phyloP scores from a whole-genome alignment of 2,888 invertebrate genomes.

The Endotricha flammealis region DNA sequence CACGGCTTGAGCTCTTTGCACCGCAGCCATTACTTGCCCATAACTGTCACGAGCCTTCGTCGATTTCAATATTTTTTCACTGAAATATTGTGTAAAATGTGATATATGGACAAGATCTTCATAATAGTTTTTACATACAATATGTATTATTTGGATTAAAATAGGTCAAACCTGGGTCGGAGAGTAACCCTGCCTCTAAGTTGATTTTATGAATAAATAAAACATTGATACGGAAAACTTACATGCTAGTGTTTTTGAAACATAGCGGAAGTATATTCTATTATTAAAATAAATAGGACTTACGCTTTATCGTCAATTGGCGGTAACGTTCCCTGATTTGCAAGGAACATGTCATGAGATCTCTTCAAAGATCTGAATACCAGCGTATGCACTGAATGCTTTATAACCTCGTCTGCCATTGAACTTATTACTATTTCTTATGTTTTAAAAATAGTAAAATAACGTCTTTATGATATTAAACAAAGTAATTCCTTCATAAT shows the following conservation, averaged over 20 bases:
- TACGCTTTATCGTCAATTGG: slow-evolving; percentile 91
- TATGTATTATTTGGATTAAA: too few species aligned
- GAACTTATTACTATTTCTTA: too few species aligned
- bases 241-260: not conserved
- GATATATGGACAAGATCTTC: too few species aligned
- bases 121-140: too few species aligned
- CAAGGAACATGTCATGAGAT: slow-evolving; percentile 97
- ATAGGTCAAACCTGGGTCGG: too few species aligned
- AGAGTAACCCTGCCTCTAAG: too few species aligned
- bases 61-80: slow-evolving; percentile 84
- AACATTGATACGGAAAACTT: not conserved
- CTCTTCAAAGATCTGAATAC: slow-evolving; percentile 98
- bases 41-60: slow-evolving; percentile 92
- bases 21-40: slow-evolving; percentile 88
- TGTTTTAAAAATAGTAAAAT: too few species aligned
- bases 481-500: too few species aligned
- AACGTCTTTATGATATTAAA: too few species aligned
- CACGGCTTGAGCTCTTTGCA: slow-evolving; percentile 81
- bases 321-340: slow-evolving; percentile 92
- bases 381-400: slow-evolving; percentile 97
- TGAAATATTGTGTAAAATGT: too few species aligned
- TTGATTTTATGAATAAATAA: slow-evolving; percentile 9
- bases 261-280: slow-evolving; percentile 4
- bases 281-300: slow-evolving; percentile 45
- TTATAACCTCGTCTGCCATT: slow-evolving; percentile 91